Base-by-base conservation (phyloP, 2,888 invertebrate species). In the Embidobia sp. region DNA sequence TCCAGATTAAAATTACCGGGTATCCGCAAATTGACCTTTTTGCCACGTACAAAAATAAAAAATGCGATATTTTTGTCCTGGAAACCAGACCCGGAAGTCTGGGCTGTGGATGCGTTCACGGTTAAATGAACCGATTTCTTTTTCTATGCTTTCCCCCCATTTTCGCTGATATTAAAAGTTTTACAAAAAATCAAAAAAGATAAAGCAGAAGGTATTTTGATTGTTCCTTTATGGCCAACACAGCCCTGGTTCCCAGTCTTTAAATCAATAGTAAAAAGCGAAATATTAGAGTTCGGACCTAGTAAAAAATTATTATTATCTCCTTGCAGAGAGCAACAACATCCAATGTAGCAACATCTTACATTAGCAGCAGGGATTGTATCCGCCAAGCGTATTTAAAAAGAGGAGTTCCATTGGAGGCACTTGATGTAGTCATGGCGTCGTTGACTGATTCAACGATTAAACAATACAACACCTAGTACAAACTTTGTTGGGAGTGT, bases 91-190 rank as follows among this genome's bases (percentile, higher is more conserved):
- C 81, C 83, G 1, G 69, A 78, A 1, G 72, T 82, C 0, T 13
- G 57, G 1, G 48, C 53, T 2, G 73, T 84, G 1, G 84, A 85
- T 46, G 85, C 85, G 0, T 85, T 85, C 55, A 84, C 85, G 0
- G 10, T 78, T 8, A 15, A 16, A 1, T 82, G 79, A 77, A 48
- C 29, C 22, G 33, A 42, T 1, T 33, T 22, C 16, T 51, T 42
- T 61, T 75, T 78, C 57, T 85, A 84, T 73, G 84, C 84, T 0
- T 84, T 84, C 40, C 84, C 84, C 1, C 83, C 83, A 3, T 85
- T 85, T 75, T 70, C 78, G 1, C 6, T 83, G 3, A 78, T 86
- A 31, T 44, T 79, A 10, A 80, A 72, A 73, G 57, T 72, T 1
- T 16, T 86, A 15, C 37, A 79, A 49, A 85, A 85, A 72, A 83